Evolutionary conservation across 2,113 vertebrate species (phyloP), one percentile per base, ranked within the genome.

Genomic region (Orycteropus afer): DNA sequence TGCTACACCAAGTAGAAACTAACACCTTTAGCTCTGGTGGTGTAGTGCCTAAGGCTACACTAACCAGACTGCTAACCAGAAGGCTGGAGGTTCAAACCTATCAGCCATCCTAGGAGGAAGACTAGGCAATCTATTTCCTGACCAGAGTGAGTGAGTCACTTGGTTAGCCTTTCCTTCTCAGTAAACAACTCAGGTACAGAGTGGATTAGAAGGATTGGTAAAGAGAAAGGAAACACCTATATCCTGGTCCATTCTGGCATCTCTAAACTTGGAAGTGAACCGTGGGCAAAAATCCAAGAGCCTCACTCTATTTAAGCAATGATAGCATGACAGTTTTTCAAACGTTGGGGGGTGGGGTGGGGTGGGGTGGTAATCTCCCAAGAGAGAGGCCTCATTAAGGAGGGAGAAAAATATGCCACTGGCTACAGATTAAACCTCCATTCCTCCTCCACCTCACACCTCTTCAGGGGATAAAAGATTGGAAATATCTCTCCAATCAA

Each of bases 391-490:
- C 80, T 93, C 92, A 4, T n/a, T 51, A 81, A 86, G 42, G 76
- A 61, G 12, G 63, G 61, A 88, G 61, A 67, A 77, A 86, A n/a
- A 59, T 37, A 74, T 71, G 49, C 61, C 77, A 79, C 0, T 71
- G 59, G 73, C 8, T 10, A 47, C 14, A 86, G 42, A 77, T 93
- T 82, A 97, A 97, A 88, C n/a, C 42, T 97, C 91, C 65, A 71
- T 96, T 95, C 71, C 73, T 91, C 55, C 49, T 67, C 57, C 51
- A 91, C 65, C 96, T 89, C 45, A 86, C 34, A 94, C 89, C 86
- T 97, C 87, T 93, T 95, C 65, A 89, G 73, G 0, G 1, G 88
- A 79, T 79, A 96, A 97, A 76, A 90, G 97, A 85, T 86, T 95
- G 53, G 71, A 73, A 97, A 80, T 81, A 97, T 40, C 37, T 1